Base-by-base conservation (phyloP, 2,113 vertebrate species). In the Abramis brama region DNA sequence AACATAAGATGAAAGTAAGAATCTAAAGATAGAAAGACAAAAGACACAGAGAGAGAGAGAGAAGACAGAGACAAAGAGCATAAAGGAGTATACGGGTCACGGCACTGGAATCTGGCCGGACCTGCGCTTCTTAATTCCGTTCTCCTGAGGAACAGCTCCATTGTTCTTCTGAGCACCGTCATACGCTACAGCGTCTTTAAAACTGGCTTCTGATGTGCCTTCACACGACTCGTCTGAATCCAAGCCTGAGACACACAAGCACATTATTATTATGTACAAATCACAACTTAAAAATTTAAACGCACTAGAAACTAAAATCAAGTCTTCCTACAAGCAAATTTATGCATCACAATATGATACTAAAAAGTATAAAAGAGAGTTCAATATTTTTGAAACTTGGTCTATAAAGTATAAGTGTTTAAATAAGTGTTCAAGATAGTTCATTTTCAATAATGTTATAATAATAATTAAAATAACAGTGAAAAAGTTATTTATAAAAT, bases 221-320 rank as follows among this genome's bases (percentile, higher is more conserved):
- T 97, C 97, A 0, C 94, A 96, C 43, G 97, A 99, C 94, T 97
- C 97, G 74, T 98, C 97, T 0, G 97, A 98, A 89, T 99, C 97
- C 90, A 98, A 96, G 97, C 98, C 98, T 99, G 93, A n/a, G 21
- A 59, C 10, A 79, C 52, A 83, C 43, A 86, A 73, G 13, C 2
- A 33, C 25, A 57, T 23, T 57, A 57, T 7, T 57, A 55, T 55
- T 21, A 21, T 57, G 19, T 55, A 55, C 5, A 19, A 55, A 55
- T 55, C 52, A 19, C 52, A 55, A 7, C 52, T 39, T 39, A 8
- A 39, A 6, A 39, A 39, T 36, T 36, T 0, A 36, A 39, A 39
- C 39, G 1, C 39, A 7, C 39, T 7, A 39, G 39, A 39, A 39
- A 39, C 39, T 39, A 39, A 39, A 39, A 39, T 39, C 39, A 39